Percentiles rank a stretch among this genome's conserved stretches.
These are phyloP conservation scores for Tillus elongatus DNA, from an alignment of 2,888 invertebrate genomes.

Conservation along the genomic window DNA sequence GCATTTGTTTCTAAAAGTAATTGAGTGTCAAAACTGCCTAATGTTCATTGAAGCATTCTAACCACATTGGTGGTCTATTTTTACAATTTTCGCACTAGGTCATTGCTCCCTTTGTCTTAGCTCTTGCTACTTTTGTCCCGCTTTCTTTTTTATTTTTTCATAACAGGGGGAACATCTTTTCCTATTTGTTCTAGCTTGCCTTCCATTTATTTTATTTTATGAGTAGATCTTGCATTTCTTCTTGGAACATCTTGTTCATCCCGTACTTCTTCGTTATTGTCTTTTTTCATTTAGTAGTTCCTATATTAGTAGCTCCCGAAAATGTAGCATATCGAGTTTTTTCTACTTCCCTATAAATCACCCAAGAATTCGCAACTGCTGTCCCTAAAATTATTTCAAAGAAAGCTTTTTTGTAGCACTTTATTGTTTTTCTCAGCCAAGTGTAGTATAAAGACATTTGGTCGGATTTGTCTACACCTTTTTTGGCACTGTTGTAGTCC, in stretches of 20 bases:
- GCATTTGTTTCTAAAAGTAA: no score
- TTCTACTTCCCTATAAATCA: neutral
- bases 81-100: slow-evolving; percentile 6
- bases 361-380: slow-evolving; percentile 4
- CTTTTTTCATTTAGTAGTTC: no score
- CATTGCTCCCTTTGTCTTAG: neutral
- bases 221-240: no score
- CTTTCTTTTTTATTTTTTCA: no score
- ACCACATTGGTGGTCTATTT: slow-evolving; percentile 5
- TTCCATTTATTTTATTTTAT: no score
- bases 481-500: slow-evolving; percentile 7
- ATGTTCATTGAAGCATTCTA: slow-evolving; percentile 7
- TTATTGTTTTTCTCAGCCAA: slow-evolving; percentile 5
- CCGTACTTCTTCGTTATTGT: no score
- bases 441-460: slow-evolving; percentile 6
- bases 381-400: slow-evolving; percentile 1
- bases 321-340: slow-evolving; percentile 5
- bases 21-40: no score
- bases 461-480: slow-evolving; percentile 6
- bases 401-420: neutral
- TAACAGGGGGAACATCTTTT: no score
- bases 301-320: no score
- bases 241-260: no score
- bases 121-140: no score
- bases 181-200: no score